Conservation (phyloP, 2,797 vertebrate species). For the Chelmon rostratus region DNA sequence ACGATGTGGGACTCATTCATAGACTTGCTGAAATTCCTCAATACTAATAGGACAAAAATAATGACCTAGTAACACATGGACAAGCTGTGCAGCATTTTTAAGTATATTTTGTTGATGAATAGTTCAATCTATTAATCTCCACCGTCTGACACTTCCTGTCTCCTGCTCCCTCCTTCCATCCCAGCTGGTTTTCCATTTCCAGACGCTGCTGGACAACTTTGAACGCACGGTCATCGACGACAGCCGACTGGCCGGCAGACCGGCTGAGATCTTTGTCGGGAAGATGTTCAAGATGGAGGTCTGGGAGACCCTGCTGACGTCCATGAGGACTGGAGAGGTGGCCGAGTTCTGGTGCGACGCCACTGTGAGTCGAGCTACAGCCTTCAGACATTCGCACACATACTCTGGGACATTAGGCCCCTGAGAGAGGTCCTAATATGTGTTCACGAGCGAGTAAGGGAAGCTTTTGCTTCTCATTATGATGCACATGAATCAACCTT, state of each 20-base stretch:
- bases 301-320: constrained; percentile 91
- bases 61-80: not conserved
- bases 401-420: constrained; percentile 8
- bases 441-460: constrained; percentile 30
- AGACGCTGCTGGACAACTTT: constrained; percentile 91
- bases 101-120: not conserved
- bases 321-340: constrained; percentile 92
- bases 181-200: constrained; percentile 92
- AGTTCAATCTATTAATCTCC: not conserved
- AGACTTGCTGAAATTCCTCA: not conserved
- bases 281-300: constrained; percentile 96
- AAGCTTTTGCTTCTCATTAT: constrained; percentile 53
- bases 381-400: not conserved
- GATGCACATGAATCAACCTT: constrained; percentile 58
- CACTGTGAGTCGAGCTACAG: constrained; percentile 83
- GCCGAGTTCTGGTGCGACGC: constrained; percentile 93
- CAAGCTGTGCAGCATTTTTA: not conserved
- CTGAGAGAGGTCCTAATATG: constrained; percentile 53
- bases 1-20: not conserved
- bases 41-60: too few relatives aligned
- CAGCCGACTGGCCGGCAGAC: constrained; percentile 86
- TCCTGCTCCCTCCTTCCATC: constrained; percentile 7
- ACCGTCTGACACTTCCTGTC: constrained; percentile 13
- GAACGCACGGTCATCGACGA: constrained; percentile 91
- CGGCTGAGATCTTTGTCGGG: constrained; percentile 92